Evolutionary conservation across 1,140 invertebrate genomes (phyloP), one percentile per base, ranked within the genome.

Genomic region (Oppia nitens): DNA sequence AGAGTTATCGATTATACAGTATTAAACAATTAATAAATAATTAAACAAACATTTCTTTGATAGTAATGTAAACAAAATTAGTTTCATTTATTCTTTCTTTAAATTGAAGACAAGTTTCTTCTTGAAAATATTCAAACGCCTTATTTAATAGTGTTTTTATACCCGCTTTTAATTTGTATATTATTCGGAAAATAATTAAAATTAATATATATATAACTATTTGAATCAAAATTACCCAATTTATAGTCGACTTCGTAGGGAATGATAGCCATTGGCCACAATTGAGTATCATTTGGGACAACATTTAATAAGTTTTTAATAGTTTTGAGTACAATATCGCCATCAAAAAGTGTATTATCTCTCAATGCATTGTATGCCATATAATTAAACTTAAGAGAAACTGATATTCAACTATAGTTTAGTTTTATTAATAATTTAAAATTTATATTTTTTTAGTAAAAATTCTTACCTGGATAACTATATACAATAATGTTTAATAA

Each of bases 181-280:
- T n/a, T n/a, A n/a, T n/a, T n/a, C n/a, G n/a, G n/a, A n/a, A n/a
- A n/a, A n/a, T n/a, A n/a, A n/a, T n/a, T n/a, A n/a, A n/a, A n/a
- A n/a, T n/a, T n/a, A n/a, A n/a, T n/a, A n/a, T n/a, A n/a, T 40
- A 9, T 40, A 40, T 40, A 9, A 40, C 6, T 40, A 9, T 40
- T 40, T 17, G 32, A 6, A 40, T n/a, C n/a, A n/a, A n/a, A n/a
- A n/a, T 58, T 63, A 64, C 63, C 27, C 9, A 65, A 25, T 21
- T 57, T 61, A 27, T 48, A 51, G 27, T 62, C 62, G 3, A 66
- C 62, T 32, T 59, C 60, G 32, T 61, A 66, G 21, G 62, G 60
- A 28, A 66, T 62, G 0, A 60, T 26, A 17, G 57, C 63, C 14
- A 60, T 26, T 20, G 64, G 64, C 65, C 65, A 66, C 11, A 66